Conservation (phyloP, 1,140 invertebrate species). For the Onthophagus taurus region DNA sequence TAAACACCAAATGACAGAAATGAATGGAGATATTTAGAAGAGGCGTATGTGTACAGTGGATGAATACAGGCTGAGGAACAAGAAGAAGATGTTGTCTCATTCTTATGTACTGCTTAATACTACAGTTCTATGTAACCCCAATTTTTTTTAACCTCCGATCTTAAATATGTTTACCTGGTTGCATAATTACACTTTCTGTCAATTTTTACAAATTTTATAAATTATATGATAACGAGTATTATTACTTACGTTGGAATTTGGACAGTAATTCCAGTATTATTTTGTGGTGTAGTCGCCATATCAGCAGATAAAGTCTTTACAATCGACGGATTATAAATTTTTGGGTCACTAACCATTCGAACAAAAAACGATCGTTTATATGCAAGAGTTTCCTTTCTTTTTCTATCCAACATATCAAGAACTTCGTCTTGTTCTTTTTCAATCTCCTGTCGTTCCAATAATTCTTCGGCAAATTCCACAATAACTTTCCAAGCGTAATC, state of each 20-base stretch:
- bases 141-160: no score
- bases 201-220: no score
- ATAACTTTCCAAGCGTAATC: constrained; percentile 88
- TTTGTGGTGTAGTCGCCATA: constrained; percentile 37
- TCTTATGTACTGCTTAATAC: no score
- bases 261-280: constrained; percentile 33
- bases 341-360: constrained; percentile 93
- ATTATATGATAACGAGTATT: background rate
- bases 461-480: constrained; percentile 70
- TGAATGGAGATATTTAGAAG: no score
- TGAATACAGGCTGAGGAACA: no score
- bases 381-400: constrained; percentile 63
- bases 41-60: no score
- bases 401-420: constrained; percentile 54
- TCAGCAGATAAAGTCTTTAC: constrained; percentile 55
- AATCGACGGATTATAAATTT: constrained; percentile 87
- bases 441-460: constrained; percentile 56
- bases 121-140: no score
- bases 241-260: constrained; percentile 38
- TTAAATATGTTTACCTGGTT: no score
- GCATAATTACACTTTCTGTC: no score
- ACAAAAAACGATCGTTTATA: constrained; percentile 93
- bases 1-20: no score
- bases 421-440: constrained; percentile 56
- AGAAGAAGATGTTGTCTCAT: no score